phyloP scores from a whole-genome alignment of 2,888 invertebrate species.

The Cephus pygmeus region DNA sequence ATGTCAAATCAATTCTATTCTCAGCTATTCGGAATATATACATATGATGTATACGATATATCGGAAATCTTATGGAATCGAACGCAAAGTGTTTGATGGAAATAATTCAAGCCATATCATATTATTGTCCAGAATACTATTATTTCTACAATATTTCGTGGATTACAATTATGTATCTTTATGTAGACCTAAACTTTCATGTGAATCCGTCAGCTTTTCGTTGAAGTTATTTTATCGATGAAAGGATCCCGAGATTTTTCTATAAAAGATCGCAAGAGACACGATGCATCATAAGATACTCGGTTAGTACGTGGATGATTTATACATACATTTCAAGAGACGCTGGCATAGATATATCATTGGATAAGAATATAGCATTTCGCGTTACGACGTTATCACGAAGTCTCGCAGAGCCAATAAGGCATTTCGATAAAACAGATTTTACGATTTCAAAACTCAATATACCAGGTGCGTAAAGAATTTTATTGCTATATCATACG shows the following conservation, averaged over 20 bases:
- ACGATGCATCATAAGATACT: neutral
- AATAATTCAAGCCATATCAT: too few species aligned
- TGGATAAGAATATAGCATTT: neutral
- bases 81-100: too few species aligned
- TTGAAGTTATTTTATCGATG: neutral
- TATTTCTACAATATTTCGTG: too few species aligned
- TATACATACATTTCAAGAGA: neutral
- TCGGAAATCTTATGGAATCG: too few species aligned
- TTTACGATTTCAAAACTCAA: conserved; percentile 35
- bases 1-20: neutral
- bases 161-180: too few species aligned
- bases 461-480: conserved; percentile 1
- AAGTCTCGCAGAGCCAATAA: conserved; percentile 28
- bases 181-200: neutral
- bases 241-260: neutral
- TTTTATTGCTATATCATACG: neutral
- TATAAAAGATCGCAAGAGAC: neutral
- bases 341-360: neutral
- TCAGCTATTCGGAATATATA: neutral
- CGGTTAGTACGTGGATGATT: neutral
- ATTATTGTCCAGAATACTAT: too few species aligned
- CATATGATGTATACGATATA: too few species aligned
- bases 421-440: conserved; percentile 32
- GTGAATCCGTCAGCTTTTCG: neutral
- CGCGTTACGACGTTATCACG: conserved; percentile 10